Percentiles rank a stretch among this genome's conserved stretches.
These are phyloP conservation scores for Ophion slaviceki DNA, from an alignment of 2,888 invertebrate species.

Conservation along the genomic window DNA sequence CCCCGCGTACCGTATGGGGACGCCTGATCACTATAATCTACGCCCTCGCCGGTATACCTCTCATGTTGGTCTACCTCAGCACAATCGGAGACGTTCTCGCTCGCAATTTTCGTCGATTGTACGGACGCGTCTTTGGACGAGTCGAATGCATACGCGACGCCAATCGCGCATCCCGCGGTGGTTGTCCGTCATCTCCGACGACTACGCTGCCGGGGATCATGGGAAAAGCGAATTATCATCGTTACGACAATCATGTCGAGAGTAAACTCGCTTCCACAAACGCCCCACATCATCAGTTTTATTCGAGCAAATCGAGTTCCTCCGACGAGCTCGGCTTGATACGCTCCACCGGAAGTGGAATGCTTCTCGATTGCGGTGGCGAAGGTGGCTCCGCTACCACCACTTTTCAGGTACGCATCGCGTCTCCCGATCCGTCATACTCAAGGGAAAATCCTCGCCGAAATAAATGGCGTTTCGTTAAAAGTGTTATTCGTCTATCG, in stretches of 20 bases:
- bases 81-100: conserved; percentile 94
- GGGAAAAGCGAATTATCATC: conserved; percentile 76
- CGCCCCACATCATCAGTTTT: conserved; percentile 72
- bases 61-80: conserved; percentile 94
- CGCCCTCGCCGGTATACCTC: conserved; percentile 93
- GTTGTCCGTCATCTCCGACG: conserved; percentile 72
- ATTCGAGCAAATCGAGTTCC: conserved; percentile 80
- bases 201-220: conserved; percentile 76
- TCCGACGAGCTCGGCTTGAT: conserved; percentile 79
- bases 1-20: conserved; percentile 92
- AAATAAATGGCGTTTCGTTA: not conserved
- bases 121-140: conserved; percentile 85
- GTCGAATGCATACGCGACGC: conserved; percentile 74
- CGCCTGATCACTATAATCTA: conserved; percentile 93
- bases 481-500: not conserved
- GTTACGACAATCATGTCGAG: conserved; percentile 81
- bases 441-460: not conserved
- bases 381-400: conserved; percentile 26
- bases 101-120: conserved; percentile 90
- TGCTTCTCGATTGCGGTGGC: conserved; percentile 79
- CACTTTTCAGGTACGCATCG: conserved; percentile 23
- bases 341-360: conserved; percentile 80
- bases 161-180: conserved; percentile 75
- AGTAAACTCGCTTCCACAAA: conserved; percentile 71
- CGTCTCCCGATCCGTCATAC: not conserved